Evolutionary conservation across 2,888 invertebrate species (phyloP).

Genomic region (Platycheirus rosarum): DNA sequence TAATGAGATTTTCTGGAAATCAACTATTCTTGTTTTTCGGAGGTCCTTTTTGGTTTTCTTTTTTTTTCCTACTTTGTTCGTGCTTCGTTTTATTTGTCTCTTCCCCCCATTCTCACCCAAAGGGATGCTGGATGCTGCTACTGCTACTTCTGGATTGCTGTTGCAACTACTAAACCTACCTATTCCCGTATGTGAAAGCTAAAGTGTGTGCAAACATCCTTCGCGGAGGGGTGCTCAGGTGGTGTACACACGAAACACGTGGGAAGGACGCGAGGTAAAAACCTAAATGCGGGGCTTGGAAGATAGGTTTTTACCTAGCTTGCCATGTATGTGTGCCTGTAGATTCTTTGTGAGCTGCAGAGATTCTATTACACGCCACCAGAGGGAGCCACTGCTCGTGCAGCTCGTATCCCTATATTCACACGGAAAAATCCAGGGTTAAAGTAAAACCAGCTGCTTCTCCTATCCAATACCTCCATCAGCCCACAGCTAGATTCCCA

Average conservation of each 20-base stretch:
- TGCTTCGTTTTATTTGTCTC: constrained; percentile 65
- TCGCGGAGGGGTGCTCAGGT: constrained; percentile 25
- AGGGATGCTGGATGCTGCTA: constrained; percentile 38
- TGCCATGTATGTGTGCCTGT: constrained; percentile 16
- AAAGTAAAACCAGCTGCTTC: constrained; percentile 65
- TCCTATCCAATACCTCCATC: constrained; percentile 30
- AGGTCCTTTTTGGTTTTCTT: constrained; percentile 59
- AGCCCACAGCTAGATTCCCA: constrained; percentile 40
- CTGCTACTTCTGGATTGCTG: constrained; percentile 62
- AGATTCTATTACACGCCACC: constrained; percentile 67
- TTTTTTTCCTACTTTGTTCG: constrained; percentile 2
- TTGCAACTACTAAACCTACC: constrained; percentile 70
- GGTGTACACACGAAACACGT: constrained; percentile 44
- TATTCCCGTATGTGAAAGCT: constrained; percentile 64
- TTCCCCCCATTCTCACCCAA: constrained; percentile 13
- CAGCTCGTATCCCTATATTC: constrained; percentile 61
- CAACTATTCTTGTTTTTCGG: constrained; percentile 70
- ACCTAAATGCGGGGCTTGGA: constrained; percentile 42
- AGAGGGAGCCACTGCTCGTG: constrained; percentile 67
- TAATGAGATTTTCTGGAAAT: constrained; percentile 80
- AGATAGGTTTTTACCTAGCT: constrained; percentile 47
- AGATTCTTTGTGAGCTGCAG: constrained; percentile 63
- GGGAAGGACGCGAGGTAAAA: constrained; percentile 48
- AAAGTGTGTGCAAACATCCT: constrained; percentile 50
- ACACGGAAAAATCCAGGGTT: constrained; percentile 71